These are phyloP conservation scores for Hoplostethus atlanticus DNA, from an alignment of 2,797 vertebrate species.

Conservation along the genomic window DNA sequence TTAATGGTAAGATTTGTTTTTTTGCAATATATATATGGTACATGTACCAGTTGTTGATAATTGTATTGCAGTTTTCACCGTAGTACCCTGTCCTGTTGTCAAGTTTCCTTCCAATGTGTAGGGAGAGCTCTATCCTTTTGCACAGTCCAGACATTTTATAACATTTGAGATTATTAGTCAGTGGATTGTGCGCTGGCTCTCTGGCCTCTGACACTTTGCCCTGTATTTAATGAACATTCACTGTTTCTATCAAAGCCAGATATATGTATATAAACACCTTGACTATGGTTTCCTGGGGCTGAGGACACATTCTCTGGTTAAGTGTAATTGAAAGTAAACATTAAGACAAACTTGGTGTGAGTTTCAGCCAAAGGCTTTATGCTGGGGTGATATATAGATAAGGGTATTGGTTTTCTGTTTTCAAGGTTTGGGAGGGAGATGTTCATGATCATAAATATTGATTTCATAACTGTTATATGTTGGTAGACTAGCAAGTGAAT, in stretches of 20 bases:
- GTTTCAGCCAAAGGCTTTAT: conserved; percentile 7
- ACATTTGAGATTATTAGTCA: background rate
- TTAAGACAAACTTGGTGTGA: conserved; percentile 7
- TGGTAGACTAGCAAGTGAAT: background rate
- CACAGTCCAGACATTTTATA: background rate
- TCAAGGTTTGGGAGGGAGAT: no score
- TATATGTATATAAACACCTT: background rate
- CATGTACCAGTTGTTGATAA: no score
- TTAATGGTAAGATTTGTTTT: background rate
- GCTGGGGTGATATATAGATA: conserved; percentile 13
- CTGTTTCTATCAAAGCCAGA: conserved; percentile 3
- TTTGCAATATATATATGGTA: no score
- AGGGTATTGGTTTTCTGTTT: conserved; percentile 20
- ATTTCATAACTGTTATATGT: conserved; percentile 12
- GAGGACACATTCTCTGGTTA: conserved; percentile 1
- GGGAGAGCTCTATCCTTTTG: no score
- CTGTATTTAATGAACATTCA: background rate
- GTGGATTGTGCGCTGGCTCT: background rate
- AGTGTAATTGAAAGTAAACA: conserved; percentile 24
- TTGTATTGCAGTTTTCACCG: background rate
- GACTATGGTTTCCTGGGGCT: background rate
- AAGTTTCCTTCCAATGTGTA: background rate
- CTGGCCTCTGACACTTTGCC: background rate
- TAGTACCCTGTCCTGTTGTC: background rate
- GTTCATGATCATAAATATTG: conserved; percentile 7